Percentiles rank a stretch among this genome's conserved stretches.
Evolutionary conservation across 2,888 invertebrate species (phyloP).

Genomic region (Drosophila anomelani): DNA sequence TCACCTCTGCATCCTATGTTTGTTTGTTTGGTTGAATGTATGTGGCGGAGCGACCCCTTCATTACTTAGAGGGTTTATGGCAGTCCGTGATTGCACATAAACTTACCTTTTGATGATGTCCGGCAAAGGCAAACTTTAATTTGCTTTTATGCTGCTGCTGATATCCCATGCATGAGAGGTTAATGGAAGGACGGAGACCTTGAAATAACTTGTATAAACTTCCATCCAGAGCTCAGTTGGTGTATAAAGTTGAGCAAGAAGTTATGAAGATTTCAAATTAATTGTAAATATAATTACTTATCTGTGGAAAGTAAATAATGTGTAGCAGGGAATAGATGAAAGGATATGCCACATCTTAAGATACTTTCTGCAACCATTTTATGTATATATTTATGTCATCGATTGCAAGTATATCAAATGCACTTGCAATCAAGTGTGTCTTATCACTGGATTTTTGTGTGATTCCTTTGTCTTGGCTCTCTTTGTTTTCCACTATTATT

Average conservation of each 20-base stretch:
- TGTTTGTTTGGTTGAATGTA: background rate
- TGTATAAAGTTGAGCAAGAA: background rate
- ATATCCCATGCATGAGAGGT: slow-evolving; percentile 4
- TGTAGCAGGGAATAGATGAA: no score
- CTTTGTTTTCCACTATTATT: slow-evolving; percentile 10
- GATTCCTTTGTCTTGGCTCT: slow-evolving; percentile 13
- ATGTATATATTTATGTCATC: background rate
- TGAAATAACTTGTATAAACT: slow-evolving; percentile 21
- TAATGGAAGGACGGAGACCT: slow-evolving; percentile 15
- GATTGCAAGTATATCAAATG: background rate
- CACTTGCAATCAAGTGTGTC: slow-evolving; percentile 11
- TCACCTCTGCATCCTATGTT: slow-evolving; percentile 1
- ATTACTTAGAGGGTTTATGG: slow-evolving; percentile 42
- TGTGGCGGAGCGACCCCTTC: slow-evolving; percentile 21
- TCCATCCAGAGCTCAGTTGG: background rate
- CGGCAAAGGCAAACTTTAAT: slow-evolving; percentile 34
- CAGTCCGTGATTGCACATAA: slow-evolving; percentile 44
- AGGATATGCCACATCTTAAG: background rate
- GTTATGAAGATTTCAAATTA: slow-evolving; percentile 3
- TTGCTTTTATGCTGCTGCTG: slow-evolving; percentile 21
- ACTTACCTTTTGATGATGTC: slow-evolving; percentile 44
- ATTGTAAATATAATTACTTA: slow-evolving; percentile 1
- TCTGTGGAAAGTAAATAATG: background rate
- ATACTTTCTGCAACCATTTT: no score
- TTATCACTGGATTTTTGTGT: slow-evolving; percentile 13